Conservation (phyloP, 2,113 vertebrate species). For the Paraplagusia blochii region DNA sequence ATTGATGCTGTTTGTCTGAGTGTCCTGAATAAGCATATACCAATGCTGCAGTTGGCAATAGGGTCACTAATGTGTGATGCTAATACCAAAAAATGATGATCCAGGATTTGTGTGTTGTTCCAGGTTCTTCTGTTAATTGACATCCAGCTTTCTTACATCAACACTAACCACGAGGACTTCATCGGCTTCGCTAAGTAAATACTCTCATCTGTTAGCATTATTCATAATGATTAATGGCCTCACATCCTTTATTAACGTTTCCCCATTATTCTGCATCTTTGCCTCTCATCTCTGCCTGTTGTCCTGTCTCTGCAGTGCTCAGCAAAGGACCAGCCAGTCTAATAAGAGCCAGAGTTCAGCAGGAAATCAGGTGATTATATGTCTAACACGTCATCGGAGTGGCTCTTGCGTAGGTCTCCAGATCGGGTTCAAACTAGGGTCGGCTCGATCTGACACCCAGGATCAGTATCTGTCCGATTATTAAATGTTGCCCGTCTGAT, state of each 20-base stretch:
- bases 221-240: slow-evolving; percentile 26
- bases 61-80: too few relatives aligned
- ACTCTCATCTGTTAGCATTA: slow-evolving; percentile 24
- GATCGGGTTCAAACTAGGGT: too few relatives aligned
- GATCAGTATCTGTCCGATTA: too few relatives aligned
- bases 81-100: neutral
- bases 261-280: slow-evolving; percentile 10
- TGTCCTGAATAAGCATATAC: too few relatives aligned
- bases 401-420: too few relatives aligned
- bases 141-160: slow-evolving; percentile 91
- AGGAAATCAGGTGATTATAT: slow-evolving; percentile 85
- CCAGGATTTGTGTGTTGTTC: slow-evolving; percentile 19
- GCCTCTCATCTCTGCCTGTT: neutral
- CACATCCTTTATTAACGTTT: neutral
- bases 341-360: slow-evolving; percentile 88
- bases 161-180: slow-evolving; percentile 94
- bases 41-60: too few relatives aligned
- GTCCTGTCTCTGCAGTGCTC: slow-evolving; percentile 74
- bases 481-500: too few relatives aligned
- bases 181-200: slow-evolving; percentile 92
- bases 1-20: too few relatives aligned
- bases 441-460: too few relatives aligned
- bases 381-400: too few relatives aligned
- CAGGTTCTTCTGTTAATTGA: slow-evolving; percentile 89
- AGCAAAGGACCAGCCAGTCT: slow-evolving; percentile 91